A percentile compares a stretch with the other conserved stretches of the same genome.
Evolutionary conservation across 1,140 invertebrate genomes (phyloP).

Genomic region (Aphelenchoides besseyi): DNA sequence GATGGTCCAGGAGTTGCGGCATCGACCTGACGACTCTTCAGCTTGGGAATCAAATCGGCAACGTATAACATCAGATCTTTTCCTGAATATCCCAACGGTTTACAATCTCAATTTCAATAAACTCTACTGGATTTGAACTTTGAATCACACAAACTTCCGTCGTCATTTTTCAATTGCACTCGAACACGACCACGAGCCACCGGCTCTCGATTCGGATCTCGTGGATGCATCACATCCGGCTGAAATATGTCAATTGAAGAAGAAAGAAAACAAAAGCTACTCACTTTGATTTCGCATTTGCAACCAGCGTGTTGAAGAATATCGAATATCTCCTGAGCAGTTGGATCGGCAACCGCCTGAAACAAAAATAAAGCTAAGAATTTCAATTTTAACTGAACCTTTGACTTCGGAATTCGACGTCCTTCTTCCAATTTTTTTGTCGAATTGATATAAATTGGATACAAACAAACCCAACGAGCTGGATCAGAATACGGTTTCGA

Average conservation of each 20-base stretch:
- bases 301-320: conserved; percentile 78
- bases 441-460: conserved; percentile 90
- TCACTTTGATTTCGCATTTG: conserved; percentile 77
- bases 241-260: no score
- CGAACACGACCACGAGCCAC: conserved; percentile 79
- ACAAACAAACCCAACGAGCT: conserved; percentile 84
- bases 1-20: background rate
- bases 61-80: conserved; percentile 75
- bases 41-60: conserved; percentile 81
- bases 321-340: conserved; percentile 85
- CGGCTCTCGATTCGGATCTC: conserved; percentile 83
- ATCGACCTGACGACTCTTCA: conserved; percentile 71
- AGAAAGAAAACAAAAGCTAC: background rate
- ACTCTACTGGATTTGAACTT: conserved; percentile 73
- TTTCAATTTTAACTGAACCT: conserved; percentile 65
- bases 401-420: conserved; percentile 76
- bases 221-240: conserved; percentile 82
- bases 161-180: conserved; percentile 86
- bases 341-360: conserved; percentile 86
- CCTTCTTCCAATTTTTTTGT: conserved; percentile 85
- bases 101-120: conserved; percentile 18
- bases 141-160: conserved; percentile 74
- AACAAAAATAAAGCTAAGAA: no score
- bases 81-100: conserved; percentile 66
- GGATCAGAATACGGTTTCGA: conserved; percentile 47